These are phyloP conservation scores for Mycteria americana DNA, from an alignment of 2,797 vertebrate genomes.

Conservation along the genomic window DNA sequence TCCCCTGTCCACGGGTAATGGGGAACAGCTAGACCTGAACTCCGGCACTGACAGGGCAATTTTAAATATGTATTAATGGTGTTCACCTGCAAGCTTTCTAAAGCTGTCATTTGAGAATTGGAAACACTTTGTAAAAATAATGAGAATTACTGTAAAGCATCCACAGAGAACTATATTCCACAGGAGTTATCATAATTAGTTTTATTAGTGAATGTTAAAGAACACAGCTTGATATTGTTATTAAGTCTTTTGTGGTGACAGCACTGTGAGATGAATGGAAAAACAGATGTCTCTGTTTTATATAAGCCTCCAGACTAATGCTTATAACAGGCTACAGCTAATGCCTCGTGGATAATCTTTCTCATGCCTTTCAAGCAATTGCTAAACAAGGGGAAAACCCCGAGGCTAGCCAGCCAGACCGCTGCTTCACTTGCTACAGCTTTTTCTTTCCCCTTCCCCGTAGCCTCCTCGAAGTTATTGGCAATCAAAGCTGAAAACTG, in stretches of 20 bases:
- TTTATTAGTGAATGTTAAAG: background rate
- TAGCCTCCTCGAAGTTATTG: background rate
- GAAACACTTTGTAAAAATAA: background rate
- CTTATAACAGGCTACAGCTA: slow-evolving; percentile 39
- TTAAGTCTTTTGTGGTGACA: background rate
- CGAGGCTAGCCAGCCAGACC: background rate
- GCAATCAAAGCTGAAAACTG: slow-evolving; percentile 66
- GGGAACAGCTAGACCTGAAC: background rate
- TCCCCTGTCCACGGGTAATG: background rate
- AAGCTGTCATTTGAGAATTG: background rate
- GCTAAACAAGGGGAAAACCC: background rate
- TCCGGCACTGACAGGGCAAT: background rate
- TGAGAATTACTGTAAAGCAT: background rate
- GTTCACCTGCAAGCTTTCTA: background rate
- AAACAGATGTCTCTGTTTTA: slow-evolving; percentile 39
- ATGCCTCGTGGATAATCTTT: background rate
- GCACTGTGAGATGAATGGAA: slow-evolving; percentile 2
- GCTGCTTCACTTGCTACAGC: background rate
- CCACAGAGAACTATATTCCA: background rate
- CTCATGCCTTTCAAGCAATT: slow-evolving; percentile 4
- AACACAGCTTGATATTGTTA: background rate
- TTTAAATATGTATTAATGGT: background rate
- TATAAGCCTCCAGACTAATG: slow-evolving; percentile 31
- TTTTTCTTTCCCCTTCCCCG: background rate
- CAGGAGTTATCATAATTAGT: background rate